Evolutionary conservation across 2,113 vertebrate genomes (phyloP).

Genomic region (Cygnus atratus): DNA sequence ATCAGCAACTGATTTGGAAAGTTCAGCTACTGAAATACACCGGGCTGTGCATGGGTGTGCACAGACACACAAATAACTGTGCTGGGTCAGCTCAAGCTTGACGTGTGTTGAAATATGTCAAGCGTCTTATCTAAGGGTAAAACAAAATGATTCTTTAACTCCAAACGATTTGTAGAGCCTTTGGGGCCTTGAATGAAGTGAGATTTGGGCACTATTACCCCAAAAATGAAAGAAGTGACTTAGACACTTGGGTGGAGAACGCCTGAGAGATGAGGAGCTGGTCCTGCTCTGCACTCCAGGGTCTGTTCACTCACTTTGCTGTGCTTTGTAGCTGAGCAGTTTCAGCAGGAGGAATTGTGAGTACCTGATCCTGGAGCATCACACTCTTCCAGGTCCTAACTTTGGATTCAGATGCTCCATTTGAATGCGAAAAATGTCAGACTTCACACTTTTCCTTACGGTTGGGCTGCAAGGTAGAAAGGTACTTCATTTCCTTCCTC

Average conservation of each 20-base stretch:
- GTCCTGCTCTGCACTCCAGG: not conserved
- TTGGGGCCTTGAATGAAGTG: not conserved
- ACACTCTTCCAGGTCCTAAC: not conserved
- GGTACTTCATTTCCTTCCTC: not conserved
- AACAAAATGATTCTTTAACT: not conserved
- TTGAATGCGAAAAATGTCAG: not conserved
- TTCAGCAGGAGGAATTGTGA: not conserved
- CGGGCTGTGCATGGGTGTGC: accelerated
- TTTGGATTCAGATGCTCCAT: not conserved
- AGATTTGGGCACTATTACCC: not conserved
- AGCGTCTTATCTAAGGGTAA: not conserved
- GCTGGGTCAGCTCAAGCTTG: not conserved
- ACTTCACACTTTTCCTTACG: not conserved
- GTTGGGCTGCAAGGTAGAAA: not conserved
- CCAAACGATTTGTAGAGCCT: not conserved
- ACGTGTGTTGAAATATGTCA: not conserved
- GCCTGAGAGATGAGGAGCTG: not conserved
- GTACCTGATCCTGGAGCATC: not conserved
- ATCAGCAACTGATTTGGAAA: not conserved
- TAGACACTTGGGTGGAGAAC: not conserved
- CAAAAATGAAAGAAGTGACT: not conserved
- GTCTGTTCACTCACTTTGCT: not conserved
- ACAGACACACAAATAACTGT: not conserved
- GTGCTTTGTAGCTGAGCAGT: not conserved
- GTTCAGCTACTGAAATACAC: not conserved